Conservation (phyloP, 2,797 vertebrate genomes). For the Gadopsis bispinosus region DNA sequence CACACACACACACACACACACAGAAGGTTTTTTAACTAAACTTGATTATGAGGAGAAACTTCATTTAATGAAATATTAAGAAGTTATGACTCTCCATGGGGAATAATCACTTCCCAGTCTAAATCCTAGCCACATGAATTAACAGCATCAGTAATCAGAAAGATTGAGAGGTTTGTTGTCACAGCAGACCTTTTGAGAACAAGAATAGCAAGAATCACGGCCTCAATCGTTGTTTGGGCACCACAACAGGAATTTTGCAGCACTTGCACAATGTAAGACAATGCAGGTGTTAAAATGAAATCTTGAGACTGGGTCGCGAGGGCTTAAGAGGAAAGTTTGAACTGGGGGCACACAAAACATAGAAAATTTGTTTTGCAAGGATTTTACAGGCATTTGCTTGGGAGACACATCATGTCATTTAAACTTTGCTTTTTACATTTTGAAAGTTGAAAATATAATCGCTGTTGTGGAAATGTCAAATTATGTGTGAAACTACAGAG, state of each 20-base stretch:
- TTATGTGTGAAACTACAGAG: neutral
- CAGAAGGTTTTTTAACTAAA: neutral
- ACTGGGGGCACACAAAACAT: no score
- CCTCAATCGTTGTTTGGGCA: neutral
- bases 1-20: neutral
- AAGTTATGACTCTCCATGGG: neutral
- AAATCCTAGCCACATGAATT: neutral
- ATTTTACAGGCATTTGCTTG: no score
- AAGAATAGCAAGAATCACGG: neutral
- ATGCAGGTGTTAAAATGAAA: neutral
- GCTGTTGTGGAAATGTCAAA: neutral
- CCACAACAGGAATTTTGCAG: neutral
- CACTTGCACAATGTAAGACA: neutral
- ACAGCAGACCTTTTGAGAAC: neutral
- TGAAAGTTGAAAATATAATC: neutral
- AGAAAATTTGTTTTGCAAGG: no score
- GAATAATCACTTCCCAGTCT: neutral
- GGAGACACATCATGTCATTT: neutral
- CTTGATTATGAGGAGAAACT: neutral
- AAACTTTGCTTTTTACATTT: neutral
- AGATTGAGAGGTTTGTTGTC: neutral
- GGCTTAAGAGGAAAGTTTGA: no score
- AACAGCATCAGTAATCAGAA: neutral
- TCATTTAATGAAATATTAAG: neutral
- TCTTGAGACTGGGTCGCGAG: neutral